phyloP scores from a whole-genome alignment of 2,113 vertebrate species.

The Riparia riparia region DNA sequence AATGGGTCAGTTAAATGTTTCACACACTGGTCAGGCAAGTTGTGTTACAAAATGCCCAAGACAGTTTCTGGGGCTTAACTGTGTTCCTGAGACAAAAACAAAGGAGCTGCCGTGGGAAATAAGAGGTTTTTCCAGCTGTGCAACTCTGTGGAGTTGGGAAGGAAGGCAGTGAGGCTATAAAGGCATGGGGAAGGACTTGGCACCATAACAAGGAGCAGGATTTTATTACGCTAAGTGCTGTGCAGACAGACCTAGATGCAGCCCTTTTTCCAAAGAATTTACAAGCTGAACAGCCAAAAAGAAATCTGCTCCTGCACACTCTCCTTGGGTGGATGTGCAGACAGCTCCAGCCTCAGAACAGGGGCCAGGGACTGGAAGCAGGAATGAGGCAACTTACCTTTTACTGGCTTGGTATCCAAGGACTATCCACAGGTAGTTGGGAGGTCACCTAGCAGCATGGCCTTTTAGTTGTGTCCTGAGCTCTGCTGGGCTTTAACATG shows the following conservation, averaged over 20 bases:
- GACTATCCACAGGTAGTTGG: neutral
- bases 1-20: neutral
- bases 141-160: neutral
- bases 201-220: neutral
- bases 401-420: neutral
- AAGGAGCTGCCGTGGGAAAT: neutral
- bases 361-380: neutral
- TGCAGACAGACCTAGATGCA: neutral
- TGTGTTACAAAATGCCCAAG: neutral
- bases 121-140: conserved; percentile 2
- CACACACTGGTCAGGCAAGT: neutral
- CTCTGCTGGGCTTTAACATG: accelerated
- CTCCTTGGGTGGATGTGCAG: neutral
- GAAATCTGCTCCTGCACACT: neutral
- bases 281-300: neutral
- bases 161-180: neutral
- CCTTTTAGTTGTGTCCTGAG: neutral
- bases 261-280: neutral
- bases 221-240: neutral
- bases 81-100: neutral
- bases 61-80: neutral
- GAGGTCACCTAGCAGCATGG: accelerated
- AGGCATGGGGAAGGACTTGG: neutral
- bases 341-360: neutral
- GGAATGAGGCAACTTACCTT: neutral